Evolutionary conservation across 2,888 invertebrate species (phyloP).

Genomic region (Synergus laeviventris): DNA sequence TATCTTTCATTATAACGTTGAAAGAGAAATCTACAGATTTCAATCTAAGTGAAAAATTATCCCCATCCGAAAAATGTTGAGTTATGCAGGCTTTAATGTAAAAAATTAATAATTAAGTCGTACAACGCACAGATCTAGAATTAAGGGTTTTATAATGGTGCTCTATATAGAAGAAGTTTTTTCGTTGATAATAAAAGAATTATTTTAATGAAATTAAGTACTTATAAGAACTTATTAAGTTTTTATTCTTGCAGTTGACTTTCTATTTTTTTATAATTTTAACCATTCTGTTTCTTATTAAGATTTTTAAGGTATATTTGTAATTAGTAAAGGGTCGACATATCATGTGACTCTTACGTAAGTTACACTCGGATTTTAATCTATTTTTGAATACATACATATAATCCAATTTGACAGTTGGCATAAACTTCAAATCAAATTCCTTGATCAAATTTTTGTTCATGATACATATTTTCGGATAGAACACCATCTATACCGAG

Average conservation of each 20-base stretch:
- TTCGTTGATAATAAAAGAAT: too few relatives aligned
- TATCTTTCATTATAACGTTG: background rate
- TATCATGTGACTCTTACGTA: background rate
- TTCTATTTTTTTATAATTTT: background rate
- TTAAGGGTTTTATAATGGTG: constrained; percentile 70
- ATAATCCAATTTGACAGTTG: background rate
- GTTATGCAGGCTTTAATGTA: constrained; percentile 45
- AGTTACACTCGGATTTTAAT: background rate
- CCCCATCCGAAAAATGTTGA: constrained; percentile 26
- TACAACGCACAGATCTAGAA: constrained; percentile 71
- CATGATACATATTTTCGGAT: constrained; percentile 45
- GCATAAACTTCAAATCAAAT: background rate
- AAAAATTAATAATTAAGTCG: constrained; percentile 64
- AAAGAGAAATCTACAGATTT: constrained; percentile 28
- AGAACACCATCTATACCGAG: constrained; percentile 62
- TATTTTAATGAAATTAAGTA: too few relatives aligned
- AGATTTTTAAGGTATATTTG: background rate
- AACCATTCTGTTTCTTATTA: background rate
- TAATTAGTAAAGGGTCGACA: background rate
- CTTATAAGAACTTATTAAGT: too few relatives aligned
- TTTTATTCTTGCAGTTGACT: background rate
- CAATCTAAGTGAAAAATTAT: constrained; percentile 8
- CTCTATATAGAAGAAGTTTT: constrained; percentile 54
- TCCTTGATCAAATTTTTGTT: constrained; percentile 9
- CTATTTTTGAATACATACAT: background rate